phyloP scores from a whole-genome alignment of 2,888 invertebrate genomes.

The Galerucella calmariensis region DNA sequence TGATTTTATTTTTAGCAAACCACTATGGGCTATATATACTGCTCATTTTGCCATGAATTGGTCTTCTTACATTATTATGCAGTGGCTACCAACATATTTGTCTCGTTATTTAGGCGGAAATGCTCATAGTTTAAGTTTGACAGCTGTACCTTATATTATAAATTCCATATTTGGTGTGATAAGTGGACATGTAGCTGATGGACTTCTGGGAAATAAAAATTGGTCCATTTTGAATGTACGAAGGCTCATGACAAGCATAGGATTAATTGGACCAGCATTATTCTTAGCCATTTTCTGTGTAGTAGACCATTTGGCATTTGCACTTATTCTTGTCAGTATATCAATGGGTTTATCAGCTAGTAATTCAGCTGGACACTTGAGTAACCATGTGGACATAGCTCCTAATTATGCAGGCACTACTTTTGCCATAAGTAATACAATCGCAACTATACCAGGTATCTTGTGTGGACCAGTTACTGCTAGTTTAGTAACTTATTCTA shows the following conservation, averaged over 20 bases:
- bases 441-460: conserved; percentile 81
- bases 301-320: conserved; percentile 74
- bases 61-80: conserved; percentile 84
- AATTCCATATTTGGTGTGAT: conserved; percentile 78
- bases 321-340: conserved; percentile 77
- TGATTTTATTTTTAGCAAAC: conserved; percentile 75
- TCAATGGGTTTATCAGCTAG: conserved; percentile 81
- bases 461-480: conserved; percentile 82
- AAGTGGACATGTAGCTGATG: conserved; percentile 79
- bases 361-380: conserved; percentile 80
- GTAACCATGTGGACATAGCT: conserved; percentile 82
- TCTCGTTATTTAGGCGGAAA: conserved; percentile 72
- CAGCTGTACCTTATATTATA: conserved; percentile 79
- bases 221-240: conserved; percentile 77
- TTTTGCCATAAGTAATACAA: conserved; percentile 80
- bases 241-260: conserved; percentile 77
- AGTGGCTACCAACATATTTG: conserved; percentile 81
- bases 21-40: conserved; percentile 78
- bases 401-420: conserved; percentile 82
- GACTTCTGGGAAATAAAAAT: conserved; percentile 66
- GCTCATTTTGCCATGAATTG: conserved; percentile 86
- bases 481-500: conserved; percentile 75
- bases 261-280: conserved; percentile 77
- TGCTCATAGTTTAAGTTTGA: conserved; percentile 76
- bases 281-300: conserved; percentile 78